Base-by-base conservation (phyloP, 2,888 invertebrate genomes). In the Cistogaster globosa region DNA sequence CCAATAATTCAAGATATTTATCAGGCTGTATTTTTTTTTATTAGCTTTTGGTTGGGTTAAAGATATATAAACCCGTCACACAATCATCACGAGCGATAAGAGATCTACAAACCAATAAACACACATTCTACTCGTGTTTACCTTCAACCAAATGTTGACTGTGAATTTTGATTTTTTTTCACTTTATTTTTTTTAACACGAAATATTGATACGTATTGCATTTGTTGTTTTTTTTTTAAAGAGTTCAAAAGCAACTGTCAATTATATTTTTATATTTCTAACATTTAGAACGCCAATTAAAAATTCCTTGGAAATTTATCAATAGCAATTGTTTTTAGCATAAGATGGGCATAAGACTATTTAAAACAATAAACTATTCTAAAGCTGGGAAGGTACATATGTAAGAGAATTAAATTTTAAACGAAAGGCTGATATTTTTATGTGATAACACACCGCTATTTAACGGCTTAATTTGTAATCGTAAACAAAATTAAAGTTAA, bases 261-360 rank as follows among this genome's bases (percentile, higher is more conserved):
- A 84, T 84, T 84, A 76, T 75, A 38, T 48, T 63, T 63, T 77
- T 48, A 48, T 14, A 16, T 48, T 80, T 67, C 71, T 62, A 80
- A 79, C 69, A 48, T 84, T 84, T 71, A 76, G 74, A 80, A 75
- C 36, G 75, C 84, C 84, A 84, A 84, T 84, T 84, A 84, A 84
- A 84, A 67, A 42, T 76, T 84, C 84, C 22, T 60, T 55, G 71
- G 84, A 84, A 84, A 83, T 74, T 77, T 71, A 71, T 65, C 63
- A 69, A 58, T 11, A 51, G 16, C 26, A 42, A 36, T 26, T 26
- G 4, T 45, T 45, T 42, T 32, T 58, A 26, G 26, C 5, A n/a
- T 5, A 48, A 8, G 1, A 36, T 18, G 1, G 4, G 18, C 9
- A 57, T 12, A 32, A 3, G 32, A 32, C 5, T 32, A 32, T 32